Evolutionary conservation across 2,888 invertebrate species (phyloP).

Genomic region (Cactoblastis cactorum): DNA sequence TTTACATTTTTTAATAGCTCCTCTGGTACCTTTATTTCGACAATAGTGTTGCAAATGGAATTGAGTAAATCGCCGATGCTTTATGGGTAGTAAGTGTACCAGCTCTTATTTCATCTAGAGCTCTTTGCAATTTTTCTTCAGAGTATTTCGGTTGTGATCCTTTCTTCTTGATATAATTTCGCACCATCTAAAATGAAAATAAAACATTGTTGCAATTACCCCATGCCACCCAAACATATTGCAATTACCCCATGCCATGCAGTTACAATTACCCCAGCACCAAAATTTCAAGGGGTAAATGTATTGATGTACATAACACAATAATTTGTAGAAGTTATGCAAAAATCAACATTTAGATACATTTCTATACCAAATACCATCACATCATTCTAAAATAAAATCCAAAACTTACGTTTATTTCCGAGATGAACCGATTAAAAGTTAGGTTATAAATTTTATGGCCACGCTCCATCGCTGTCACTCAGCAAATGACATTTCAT

Average conservation of each 20-base stretch:
- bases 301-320: not conserved
- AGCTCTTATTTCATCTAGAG: constrained; percentile 11
- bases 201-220: constrained; percentile 6
- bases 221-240: not conserved
- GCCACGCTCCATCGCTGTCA: no score
- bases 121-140: constrained; percentile 11
- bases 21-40: constrained; percentile 11
- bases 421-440: not conserved
- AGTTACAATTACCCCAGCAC: not conserved
- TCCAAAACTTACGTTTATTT: constrained; percentile 1
- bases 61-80: not conserved
- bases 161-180: constrained; percentile 13
- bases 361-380: not conserved
- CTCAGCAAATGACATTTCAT: no score
- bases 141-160: constrained; percentile 5
- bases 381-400: not conserved
- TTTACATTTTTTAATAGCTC: constrained; percentile 11
- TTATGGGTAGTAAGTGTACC: constrained; percentile 4
- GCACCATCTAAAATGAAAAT: constrained; percentile 10
- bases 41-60: not conserved
- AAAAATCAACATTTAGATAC: constrained; percentile 1
- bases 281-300: no score
- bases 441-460: no score
- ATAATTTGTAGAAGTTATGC: not conserved
- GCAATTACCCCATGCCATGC: constrained; percentile 7